These are phyloP conservation scores for Rhinopithecus roxellana DNA, from an alignment of 2,113 vertebrate genomes.

Conservation along the genomic window DNA sequence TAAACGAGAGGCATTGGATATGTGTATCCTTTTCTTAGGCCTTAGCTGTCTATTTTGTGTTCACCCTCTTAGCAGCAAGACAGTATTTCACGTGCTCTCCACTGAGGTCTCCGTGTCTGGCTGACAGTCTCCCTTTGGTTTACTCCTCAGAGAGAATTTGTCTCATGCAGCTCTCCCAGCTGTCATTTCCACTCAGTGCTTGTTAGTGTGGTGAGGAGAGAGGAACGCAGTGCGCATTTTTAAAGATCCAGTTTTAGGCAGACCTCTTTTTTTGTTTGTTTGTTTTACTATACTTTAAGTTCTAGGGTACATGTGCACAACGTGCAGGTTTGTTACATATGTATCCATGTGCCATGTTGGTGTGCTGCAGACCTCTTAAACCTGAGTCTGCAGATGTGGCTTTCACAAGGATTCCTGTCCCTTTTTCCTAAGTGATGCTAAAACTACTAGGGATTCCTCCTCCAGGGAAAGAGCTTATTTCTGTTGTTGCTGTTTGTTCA, in stretches of 20 bases:
- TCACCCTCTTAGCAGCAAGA: not conserved
- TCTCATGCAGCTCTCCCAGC: not conserved
- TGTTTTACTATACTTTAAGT: too few species aligned
- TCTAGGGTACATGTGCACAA: too few species aligned
- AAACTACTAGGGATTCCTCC: rapidly evolving
- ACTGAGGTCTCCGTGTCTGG: too few species aligned
- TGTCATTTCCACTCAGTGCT: too few species aligned
- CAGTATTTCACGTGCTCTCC: not conserved
- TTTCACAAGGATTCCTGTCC: not conserved
- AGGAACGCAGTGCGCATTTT: not conserved
- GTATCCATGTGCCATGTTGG: too few species aligned
- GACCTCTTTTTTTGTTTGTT: too few species aligned
- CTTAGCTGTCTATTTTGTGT: not conserved
- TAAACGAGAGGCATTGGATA: not conserved
- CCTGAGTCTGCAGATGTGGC: too few species aligned
- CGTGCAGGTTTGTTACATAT: too few species aligned
- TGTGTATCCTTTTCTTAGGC: not conserved
- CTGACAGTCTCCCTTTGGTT: not conserved
- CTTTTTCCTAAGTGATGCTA: not conserved
- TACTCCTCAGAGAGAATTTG: not conserved
- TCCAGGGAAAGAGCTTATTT: too few species aligned
- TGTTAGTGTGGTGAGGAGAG: not conserved
- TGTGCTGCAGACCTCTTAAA: not conserved
- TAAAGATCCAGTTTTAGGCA: not conserved
- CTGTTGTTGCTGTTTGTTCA: not conserved